Conservation (phyloP, 2,888 invertebrate species). For the Sesamia inferens region DNA sequence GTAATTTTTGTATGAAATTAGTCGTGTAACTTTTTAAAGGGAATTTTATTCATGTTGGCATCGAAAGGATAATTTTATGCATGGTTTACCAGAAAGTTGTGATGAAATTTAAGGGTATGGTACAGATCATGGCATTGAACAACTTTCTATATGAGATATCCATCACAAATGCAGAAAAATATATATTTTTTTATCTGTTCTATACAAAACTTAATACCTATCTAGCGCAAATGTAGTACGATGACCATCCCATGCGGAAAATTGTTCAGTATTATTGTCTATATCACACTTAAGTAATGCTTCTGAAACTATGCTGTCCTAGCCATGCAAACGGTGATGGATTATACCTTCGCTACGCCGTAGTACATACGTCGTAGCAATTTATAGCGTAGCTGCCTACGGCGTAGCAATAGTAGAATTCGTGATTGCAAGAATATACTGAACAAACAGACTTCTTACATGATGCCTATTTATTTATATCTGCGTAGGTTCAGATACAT, state of each 20-base stretch:
- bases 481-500: constrained; percentile 27
- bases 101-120: neutral
- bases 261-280: neutral
- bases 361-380: constrained; percentile 36
- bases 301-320: constrained; percentile 18
- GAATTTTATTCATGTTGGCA: neutral
- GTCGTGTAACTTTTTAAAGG: neutral
- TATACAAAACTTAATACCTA: neutral
- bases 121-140: no score
- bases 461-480: constrained; percentile 18
- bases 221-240: neutral
- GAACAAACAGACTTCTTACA: neutral
- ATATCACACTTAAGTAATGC: neutral
- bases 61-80: neutral
- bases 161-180: neutral
- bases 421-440: constrained; percentile 5
- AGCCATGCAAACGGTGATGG: constrained; percentile 7
- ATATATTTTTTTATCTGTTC: neutral
- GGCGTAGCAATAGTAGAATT: constrained; percentile 27
- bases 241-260: neutral
- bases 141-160: neutral
- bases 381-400: constrained; percentile 27
- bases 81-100: neutral
- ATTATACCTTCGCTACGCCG: constrained; percentile 20
- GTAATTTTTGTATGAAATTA: constrained; percentile 1